Percentiles rank a stretch among this genome's conserved stretches.
Evolutionary conservation across 2,888 invertebrate species (phyloP).

Genomic region (Macrophya annulata): DNA sequence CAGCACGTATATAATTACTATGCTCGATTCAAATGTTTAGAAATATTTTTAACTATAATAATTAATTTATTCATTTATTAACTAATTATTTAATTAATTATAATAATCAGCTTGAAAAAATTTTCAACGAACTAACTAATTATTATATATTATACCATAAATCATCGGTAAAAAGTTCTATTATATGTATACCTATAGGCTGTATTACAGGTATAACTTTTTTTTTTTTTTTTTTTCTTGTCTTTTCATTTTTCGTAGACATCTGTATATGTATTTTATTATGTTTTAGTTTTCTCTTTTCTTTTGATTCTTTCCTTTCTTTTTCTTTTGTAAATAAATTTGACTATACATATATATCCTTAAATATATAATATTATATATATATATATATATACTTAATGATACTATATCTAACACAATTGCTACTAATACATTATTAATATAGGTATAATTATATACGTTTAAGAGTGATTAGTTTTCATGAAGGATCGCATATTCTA

Average conservation of each 20-base stretch:
- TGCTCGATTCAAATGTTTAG: too few relatives aligned
- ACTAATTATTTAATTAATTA: not conserved
- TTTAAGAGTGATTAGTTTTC: conserved; percentile 31
- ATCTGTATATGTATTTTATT: not conserved
- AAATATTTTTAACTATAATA: not conserved
- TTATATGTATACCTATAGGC: not conserved
- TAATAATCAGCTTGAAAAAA: not conserved
- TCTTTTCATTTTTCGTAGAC: not conserved
- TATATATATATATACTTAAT: not conserved
- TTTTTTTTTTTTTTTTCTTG: too few relatives aligned
- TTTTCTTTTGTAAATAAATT: not conserved
- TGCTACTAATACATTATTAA: not conserved
- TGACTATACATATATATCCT: not conserved
- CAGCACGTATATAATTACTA: too few relatives aligned
- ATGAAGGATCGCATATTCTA: conserved; percentile 47
- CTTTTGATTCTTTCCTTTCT: not conserved
- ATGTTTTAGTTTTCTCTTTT: not conserved
- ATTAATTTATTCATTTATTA: not conserved
- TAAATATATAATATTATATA: too few relatives aligned
- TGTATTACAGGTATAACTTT: not conserved
- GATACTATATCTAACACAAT: not conserved
- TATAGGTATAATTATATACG: not conserved
- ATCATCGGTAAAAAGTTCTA: not conserved
- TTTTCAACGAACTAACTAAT: conserved; percentile 13
- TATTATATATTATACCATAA: conserved; percentile 3